A percentile compares a stretch with the other conserved stretches of the same genome.
Evolutionary conservation across 2,888 invertebrate genomes (phyloP).

Genomic region (Ennomos fuscantarius): DNA sequence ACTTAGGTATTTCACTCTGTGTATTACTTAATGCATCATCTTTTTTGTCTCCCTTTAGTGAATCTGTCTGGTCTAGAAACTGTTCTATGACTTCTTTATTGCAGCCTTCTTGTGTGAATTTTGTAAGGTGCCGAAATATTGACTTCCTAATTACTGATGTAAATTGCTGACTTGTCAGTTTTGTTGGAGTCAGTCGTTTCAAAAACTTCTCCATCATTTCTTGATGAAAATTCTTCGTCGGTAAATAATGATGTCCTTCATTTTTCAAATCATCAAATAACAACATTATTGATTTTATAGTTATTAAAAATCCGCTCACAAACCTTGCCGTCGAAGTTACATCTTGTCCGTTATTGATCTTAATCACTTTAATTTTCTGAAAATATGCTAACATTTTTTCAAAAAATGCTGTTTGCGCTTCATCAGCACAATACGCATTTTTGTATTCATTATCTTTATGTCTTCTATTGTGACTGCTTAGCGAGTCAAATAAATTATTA

Average conservation of each 20-base stretch:
- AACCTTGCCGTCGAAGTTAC: conserved; percentile 5
- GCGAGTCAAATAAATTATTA: conserved; percentile 28
- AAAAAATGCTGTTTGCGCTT: conserved; percentile 1
- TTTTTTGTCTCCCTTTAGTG: conserved; percentile 1
- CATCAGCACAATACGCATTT: conserved; percentile 6
- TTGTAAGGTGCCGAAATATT: not conserved
- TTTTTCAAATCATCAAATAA: conserved; percentile 33
- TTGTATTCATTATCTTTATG: not conserved
- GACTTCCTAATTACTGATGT: conserved; percentile 1
- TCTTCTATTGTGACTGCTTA: conserved; percentile 4
- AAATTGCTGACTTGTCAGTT: conserved; percentile 12
- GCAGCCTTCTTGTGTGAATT: conserved; percentile 2
- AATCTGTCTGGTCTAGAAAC: not conserved
- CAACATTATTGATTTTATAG: conserved; percentile 35
- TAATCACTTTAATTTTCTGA: conserved; percentile 10
- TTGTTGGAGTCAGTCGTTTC: not conserved
- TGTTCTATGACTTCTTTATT: conserved; percentile 5
- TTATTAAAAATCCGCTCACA: conserved; percentile 32
- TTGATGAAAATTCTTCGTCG: conserved; percentile 7
- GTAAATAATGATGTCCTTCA: conserved; percentile 32
- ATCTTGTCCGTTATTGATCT: conserved; percentile 6
- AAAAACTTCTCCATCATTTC: conserved; percentile 5
- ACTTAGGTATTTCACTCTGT: not conserved
- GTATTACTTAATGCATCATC: not conserved
- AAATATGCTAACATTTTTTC: conserved; percentile 10